Evolutionary conservation across 2,888 invertebrate genomes (phyloP).

Genomic region (Drosophila heteroneura): DNA sequence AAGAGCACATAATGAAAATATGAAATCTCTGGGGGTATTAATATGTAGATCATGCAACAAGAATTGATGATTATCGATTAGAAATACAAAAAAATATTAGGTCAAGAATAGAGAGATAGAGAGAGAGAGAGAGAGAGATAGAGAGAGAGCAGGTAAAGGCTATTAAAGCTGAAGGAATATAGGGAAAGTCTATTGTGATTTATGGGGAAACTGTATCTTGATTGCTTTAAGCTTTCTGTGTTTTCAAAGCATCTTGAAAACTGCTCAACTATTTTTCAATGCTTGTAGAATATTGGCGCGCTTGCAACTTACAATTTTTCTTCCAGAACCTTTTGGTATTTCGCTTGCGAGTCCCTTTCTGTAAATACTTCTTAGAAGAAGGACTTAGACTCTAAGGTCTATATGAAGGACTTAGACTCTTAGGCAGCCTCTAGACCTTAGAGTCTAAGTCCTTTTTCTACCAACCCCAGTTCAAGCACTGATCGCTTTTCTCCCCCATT

Average conservation of each 20-base stretch:
- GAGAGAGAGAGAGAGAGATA: background rate
- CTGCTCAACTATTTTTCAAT: background rate
- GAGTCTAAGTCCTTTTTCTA: background rate
- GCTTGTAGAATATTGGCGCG: background rate
- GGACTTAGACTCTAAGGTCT: background rate
- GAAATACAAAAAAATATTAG: background rate
- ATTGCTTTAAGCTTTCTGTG: background rate
- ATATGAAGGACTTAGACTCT: background rate
- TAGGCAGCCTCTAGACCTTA: background rate
- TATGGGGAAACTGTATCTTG: background rate
- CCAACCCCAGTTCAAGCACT: background rate
- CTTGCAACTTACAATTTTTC: background rate
- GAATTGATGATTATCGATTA: background rate
- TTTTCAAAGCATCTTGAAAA: background rate
- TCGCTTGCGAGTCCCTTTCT: background rate
- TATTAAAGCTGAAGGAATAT: background rate
- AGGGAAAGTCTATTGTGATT: background rate
- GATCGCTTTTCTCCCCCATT: too few species aligned
- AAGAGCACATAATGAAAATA: background rate
- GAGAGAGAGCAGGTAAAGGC: background rate
- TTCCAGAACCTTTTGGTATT: rapidly evolving
- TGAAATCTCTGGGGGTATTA: background rate
- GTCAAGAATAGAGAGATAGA: background rate
- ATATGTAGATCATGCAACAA: background rate
- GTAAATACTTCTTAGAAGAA: background rate